phyloP scores from a whole-genome alignment of 2,888 invertebrate species.

The Chrysomela aeneicollis region DNA sequence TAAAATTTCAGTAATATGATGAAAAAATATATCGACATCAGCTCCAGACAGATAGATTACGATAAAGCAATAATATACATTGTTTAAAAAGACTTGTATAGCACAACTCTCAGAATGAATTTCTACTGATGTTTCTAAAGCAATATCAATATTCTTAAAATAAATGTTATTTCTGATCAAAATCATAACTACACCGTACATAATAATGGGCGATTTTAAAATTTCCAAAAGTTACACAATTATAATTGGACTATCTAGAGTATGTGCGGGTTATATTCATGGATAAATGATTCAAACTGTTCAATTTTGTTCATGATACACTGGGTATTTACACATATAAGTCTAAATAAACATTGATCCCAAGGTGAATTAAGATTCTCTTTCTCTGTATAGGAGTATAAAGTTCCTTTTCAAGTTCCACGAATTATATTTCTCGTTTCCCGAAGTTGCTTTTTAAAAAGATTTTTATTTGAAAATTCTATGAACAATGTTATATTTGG shows the following conservation, averaged over 20 bases:
- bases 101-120: too few species aligned
- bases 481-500: too few species aligned
- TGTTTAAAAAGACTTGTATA: not conserved
- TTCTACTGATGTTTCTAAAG: too few species aligned
- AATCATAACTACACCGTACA: too few species aligned
- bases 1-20: not conserved
- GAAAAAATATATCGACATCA: constrained; percentile 8
- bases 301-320: not conserved
- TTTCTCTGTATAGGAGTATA: too few species aligned
- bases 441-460: too few species aligned
- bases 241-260: not conserved
- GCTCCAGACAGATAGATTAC: constrained; percentile 2
- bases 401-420: too few species aligned
- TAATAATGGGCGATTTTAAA: not conserved
- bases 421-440: too few species aligned
- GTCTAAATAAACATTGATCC: too few species aligned
- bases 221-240: not conserved
- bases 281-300: not conserved
- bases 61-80: constrained; percentile 7
- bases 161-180: too few species aligned
- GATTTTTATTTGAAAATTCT: too few species aligned
- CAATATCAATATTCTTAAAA: too few species aligned
- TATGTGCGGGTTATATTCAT: not conserved
- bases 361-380: not conserved
- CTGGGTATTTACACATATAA: not conserved